Evolutionary conservation across 2,113 vertebrate species (phyloP), one percentile per base, ranked within the genome.

Genomic region (Alaudala cheleensis): DNA sequence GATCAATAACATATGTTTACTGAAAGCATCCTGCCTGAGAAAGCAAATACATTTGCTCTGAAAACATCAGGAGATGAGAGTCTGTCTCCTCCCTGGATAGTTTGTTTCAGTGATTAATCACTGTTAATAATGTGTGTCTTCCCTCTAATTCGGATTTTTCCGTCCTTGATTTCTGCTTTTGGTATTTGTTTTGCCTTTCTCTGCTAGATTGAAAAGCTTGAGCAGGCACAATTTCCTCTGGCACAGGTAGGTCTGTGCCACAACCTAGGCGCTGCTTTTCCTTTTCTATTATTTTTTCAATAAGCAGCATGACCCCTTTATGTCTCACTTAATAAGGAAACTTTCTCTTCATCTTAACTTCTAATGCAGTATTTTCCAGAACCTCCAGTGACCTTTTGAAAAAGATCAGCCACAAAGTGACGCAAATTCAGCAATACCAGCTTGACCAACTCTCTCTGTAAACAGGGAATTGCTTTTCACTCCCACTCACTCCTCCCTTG

Each of bases 91-190:
- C 67, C 76, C 80, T 77, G 42, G 44, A 44, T n/a, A 81, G 26
- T 66, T 94, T 93, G n/a, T 92, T 93, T 73, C 92, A 86, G 29
- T 47, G 91, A 94, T 92, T 95, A 94, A 95, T 92, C 67, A 71
- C 72, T 0, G 5, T 88, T 90, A 88, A 73, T 88, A 88, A 94
- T 66, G 51, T 81, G 74, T 81, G 76, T 15, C 51, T 94, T 90
- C 77, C 82, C 72, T 74, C 80, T 90, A 40, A 86, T 90, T 44
- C 81, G 53, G 51, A 67, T 76, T 49, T 81, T 72, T 92, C 51
- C 92, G 39, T 51, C 78, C 72, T 90, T 0, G 0, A 29, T 85
- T 90, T 90, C 61, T 67, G 44, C 37, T 86, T 84, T 39, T 64
- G 39, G 14, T 78, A 44, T 94, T 86, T 83, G 31, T 66, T 92